Evolutionary conservation across 2,888 invertebrate species (phyloP).

Genomic region (Drosophila neoperkinsi): DNA sequence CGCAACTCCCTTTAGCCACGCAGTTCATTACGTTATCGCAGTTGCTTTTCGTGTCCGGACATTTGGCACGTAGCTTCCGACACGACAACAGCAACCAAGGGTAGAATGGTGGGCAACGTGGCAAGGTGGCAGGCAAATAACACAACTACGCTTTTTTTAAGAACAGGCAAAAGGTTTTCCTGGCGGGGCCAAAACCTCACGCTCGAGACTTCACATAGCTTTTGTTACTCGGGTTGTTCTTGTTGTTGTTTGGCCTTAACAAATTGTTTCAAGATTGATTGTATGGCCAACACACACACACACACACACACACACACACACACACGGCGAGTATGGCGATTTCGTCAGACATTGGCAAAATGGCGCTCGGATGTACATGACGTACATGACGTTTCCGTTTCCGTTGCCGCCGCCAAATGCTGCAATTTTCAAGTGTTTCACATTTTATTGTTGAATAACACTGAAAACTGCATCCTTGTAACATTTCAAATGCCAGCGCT

Average conservation of each 20-base stretch:
- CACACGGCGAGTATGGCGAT: slow-evolving; percentile 15
- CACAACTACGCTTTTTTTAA: slow-evolving; percentile 31
- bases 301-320: slow-evolving; percentile 5
- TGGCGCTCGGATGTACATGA: slow-evolving; percentile 76
- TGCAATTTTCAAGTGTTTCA: slow-evolving; percentile 60
- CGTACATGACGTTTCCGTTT: slow-evolving; percentile 82
- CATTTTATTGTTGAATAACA: slow-evolving; percentile 62
- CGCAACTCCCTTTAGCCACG: slow-evolving; percentile 15
- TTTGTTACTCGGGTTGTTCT: slow-evolving; percentile 17
- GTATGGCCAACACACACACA: slow-evolving; percentile 61
- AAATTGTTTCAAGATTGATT: slow-evolving; percentile 81
- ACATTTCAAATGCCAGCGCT: slow-evolving; percentile 35
- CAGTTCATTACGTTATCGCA: slow-evolving; percentile 81
- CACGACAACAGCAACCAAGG: slow-evolving; percentile 52
- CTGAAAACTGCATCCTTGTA: slow-evolving; percentile 1
- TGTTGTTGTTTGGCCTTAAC: slow-evolving; percentile 38
- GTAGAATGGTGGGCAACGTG: not conserved
- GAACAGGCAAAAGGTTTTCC: slow-evolving; percentile 50
- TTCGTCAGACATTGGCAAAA: slow-evolving; percentile 59
- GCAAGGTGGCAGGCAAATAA: slow-evolving; percentile 33
- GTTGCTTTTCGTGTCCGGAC: slow-evolving; percentile 75
- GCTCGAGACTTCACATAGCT: slow-evolving; percentile 30
- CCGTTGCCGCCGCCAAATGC: slow-evolving; percentile 57
- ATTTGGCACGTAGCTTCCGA: slow-evolving; percentile 79
- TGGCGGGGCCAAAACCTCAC: slow-evolving; percentile 36